Evolutionary conservation across 2,113 vertebrate genomes (phyloP).

Genomic region (Scortum barcoo): DNA sequence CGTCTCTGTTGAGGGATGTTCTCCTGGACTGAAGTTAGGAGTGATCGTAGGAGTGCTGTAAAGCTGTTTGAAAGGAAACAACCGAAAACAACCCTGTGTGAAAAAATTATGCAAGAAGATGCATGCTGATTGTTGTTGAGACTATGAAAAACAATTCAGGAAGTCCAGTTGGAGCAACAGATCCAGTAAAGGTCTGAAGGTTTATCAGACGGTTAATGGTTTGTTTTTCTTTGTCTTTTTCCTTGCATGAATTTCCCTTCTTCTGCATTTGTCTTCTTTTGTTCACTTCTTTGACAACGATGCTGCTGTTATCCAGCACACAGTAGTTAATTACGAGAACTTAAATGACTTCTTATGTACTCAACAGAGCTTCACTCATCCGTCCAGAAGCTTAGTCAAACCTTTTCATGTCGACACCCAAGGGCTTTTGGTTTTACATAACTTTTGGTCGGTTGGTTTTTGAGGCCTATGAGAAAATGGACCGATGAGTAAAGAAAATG

Average conservation of each 20-base stretch:
- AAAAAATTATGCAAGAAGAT: too few species aligned
- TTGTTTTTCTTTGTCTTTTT: neutral
- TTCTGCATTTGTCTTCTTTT: neutral
- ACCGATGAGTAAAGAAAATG: slow-evolving; percentile 29
- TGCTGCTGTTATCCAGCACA: neutral
- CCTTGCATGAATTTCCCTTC: neutral
- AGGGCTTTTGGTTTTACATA: slow-evolving; percentile 19
- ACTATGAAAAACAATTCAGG: too few species aligned
- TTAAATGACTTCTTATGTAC: neutral
- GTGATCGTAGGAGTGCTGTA: too few species aligned
- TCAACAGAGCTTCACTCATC: neutral
- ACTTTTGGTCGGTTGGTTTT: slow-evolving; percentile 10
- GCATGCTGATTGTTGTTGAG: too few species aligned
- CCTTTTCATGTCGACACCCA: slow-evolving; percentile 11
- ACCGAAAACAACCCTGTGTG: too few species aligned
- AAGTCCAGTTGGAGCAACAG: too few species aligned
- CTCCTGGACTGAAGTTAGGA: too few species aligned
- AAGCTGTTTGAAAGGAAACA: too few species aligned
- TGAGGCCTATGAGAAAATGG: slow-evolving; percentile 10
- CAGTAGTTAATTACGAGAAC: neutral
- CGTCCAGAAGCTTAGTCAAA: neutral
- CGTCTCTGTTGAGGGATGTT: too few species aligned
- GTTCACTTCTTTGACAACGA: neutral
- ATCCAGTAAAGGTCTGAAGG: too few species aligned
- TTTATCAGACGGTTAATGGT: too few species aligned